Evolutionary conservation across 2,888 invertebrate genomes (phyloP).

Genomic region (Drosophila neonasuta): DNA sequence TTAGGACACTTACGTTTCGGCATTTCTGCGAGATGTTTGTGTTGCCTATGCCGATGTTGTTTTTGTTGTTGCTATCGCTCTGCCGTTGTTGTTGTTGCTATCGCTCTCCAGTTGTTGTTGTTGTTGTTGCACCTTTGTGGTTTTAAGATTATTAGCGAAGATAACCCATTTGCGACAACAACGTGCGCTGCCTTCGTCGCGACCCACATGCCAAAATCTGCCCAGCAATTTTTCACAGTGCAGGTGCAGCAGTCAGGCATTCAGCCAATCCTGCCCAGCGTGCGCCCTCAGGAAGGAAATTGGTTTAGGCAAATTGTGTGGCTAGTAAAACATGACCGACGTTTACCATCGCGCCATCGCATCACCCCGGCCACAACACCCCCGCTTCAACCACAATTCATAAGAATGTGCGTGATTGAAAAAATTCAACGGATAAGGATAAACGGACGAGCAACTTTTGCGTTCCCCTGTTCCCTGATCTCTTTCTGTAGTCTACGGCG

Average conservation of each 20-base stretch:
- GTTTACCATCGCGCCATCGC: conserved; percentile 44
- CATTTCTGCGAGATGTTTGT: conserved; percentile 53
- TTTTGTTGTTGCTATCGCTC: conserved; percentile 24
- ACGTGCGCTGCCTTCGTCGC: conserved; percentile 43
- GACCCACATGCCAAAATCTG: conserved; percentile 45
- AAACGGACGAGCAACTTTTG: conserved; percentile 36
- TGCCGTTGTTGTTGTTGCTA: conserved; percentile 32
- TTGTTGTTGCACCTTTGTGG: conserved; percentile 63
- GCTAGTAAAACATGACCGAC: conserved; percentile 73
- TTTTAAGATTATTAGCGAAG: conserved; percentile 75
- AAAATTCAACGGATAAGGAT: conserved; percentile 41
- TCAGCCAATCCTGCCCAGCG: conserved; percentile 21
- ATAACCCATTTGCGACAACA: conserved; percentile 70
- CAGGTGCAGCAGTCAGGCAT: conserved; percentile 38
- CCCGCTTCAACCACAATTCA: conserved; percentile 47
- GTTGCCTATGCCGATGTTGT: conserved; percentile 27
- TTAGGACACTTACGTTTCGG: conserved; percentile 69
- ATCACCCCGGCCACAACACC: background rate
- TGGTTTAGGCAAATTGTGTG: conserved; percentile 81
- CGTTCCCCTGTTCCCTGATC: background rate
- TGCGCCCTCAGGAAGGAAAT: conserved; percentile 74
- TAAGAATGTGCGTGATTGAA: conserved; percentile 68
- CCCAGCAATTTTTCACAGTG: conserved; percentile 68
- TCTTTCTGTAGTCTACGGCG: conserved; percentile 15
- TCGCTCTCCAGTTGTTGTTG: conserved; percentile 26